Conservation (phyloP, 2,888 invertebrate genomes). For the Temnothorax unifasciatus region DNA sequence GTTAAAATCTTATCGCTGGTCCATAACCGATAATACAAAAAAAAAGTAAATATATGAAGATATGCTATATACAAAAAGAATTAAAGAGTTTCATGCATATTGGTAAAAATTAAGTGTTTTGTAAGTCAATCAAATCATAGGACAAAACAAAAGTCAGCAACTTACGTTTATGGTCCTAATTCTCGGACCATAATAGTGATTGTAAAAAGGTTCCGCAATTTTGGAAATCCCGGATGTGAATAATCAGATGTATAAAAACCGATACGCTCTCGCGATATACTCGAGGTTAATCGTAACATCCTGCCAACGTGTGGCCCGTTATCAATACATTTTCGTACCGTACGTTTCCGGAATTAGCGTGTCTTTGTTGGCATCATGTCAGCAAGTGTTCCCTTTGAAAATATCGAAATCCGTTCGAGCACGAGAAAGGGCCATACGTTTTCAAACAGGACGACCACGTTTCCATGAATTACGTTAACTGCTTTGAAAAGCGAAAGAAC, state of each 20-base stretch:
- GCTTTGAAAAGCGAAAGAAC: conserved; percentile 34
- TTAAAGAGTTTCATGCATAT: conserved; percentile 28
- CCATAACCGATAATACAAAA: conserved; percentile 2
- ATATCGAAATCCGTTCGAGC: conserved; percentile 44
- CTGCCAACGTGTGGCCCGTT: conserved; percentile 6
- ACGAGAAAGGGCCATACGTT: conserved; percentile 41
- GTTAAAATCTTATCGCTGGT: background rate
- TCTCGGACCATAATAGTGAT: background rate
- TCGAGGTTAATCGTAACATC: conserved; percentile 11
- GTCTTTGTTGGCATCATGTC: conserved; percentile 23
- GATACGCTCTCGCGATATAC: background rate
- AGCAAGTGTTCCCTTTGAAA: conserved; percentile 53
- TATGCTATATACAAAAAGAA: background rate
- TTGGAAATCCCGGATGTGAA: background rate
- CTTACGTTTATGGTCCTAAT: conserved; percentile 24
- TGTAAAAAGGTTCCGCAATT: background rate
- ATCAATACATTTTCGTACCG: background rate
- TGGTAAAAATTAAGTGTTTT: background rate
- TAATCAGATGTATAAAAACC: background rate
- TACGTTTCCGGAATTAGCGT: conserved; percentile 12
- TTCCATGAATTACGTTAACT: conserved; percentile 50
- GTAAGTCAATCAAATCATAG: background rate
- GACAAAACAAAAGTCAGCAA: conserved; percentile 17
- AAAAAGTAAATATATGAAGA: background rate
- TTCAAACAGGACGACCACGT: conserved; percentile 34